A percentile compares a stretch with the other conserved stretches of the same genome.
These are phyloP conservation scores for Oncorhynchus gorbuscha DNA, from an alignment of 2,113 vertebrate genomes.

Conservation along the genomic window DNA sequence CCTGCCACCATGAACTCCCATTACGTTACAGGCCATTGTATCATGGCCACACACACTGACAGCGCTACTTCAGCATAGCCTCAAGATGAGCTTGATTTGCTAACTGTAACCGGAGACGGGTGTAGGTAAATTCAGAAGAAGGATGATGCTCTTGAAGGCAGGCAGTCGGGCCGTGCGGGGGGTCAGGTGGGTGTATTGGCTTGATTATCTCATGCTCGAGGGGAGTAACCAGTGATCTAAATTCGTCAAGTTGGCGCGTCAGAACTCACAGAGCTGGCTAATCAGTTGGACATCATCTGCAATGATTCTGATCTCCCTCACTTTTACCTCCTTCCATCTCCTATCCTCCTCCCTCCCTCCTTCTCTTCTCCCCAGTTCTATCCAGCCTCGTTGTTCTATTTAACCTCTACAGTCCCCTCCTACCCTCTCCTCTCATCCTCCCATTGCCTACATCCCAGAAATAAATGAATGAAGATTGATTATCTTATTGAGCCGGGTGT, in stretches of 20 bases:
- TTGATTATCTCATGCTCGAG: too few species aligned
- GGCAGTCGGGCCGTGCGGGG: not conserved
- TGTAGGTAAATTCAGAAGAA: conserved; percentile 11
- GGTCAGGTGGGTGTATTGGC: too few species aligned
- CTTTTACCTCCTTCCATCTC: too few species aligned
- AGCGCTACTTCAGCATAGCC: conserved; percentile 28
- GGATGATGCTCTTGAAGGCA: conserved; percentile 40
- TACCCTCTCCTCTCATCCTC: not conserved
- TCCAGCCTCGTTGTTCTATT: too few species aligned
- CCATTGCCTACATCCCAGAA: not conserved
- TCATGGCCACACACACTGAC: conserved; percentile 54
- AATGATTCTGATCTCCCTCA: too few species aligned
- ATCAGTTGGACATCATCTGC: too few species aligned
- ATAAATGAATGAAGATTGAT: conserved; percentile 49
- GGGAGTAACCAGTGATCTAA: too few species aligned
- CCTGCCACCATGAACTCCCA: not conserved
- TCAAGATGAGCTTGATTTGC: conserved; percentile 26
- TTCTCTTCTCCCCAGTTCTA: too few species aligned
- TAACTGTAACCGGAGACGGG: not conserved
- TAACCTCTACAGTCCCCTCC: too few species aligned
- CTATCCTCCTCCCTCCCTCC: too few species aligned
- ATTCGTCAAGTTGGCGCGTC: too few species aligned
- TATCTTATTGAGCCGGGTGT: conserved; percentile 31
- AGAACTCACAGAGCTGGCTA: too few species aligned
- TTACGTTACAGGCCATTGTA: conserved; percentile 68